Evolutionary conservation across 1,140 invertebrate genomes (phyloP).

Genomic region (Nephila pilipes): DNA sequence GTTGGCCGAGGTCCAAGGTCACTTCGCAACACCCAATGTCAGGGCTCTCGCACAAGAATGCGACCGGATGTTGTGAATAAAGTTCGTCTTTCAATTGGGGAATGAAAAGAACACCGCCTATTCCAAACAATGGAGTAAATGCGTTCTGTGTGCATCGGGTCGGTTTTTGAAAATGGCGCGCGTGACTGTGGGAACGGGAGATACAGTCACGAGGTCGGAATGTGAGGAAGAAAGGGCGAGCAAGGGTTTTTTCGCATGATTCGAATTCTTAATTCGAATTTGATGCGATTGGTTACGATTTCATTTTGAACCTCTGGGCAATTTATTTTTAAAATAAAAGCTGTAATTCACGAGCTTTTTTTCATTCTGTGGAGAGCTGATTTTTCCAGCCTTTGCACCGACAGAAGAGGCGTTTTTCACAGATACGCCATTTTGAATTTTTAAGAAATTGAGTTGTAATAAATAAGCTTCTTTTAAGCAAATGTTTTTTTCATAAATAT

Average conservation of each 20-base stretch:
- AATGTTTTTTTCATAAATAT: too few species aligned
- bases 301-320: too few species aligned
- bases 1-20: conserved; percentile 20
- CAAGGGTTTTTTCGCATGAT: not conserved
- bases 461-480: too few species aligned
- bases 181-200: not conserved
- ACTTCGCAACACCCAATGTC: conserved; percentile 12
- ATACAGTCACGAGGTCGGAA: not conserved
- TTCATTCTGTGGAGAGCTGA: too few species aligned
- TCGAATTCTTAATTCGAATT: not conserved
- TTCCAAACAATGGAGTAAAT: not conserved
- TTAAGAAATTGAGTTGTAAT: too few species aligned
- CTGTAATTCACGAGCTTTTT: too few species aligned
- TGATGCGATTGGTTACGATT: too few species aligned
- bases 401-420: too few species aligned
- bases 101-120: not conserved
- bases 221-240: not conserved
- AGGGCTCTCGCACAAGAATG: conserved; percentile 8
- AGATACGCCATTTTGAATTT: too few species aligned
- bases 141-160: not conserved
- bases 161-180: not conserved
- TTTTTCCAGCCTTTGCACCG: too few species aligned
- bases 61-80: conserved; percentile 22
- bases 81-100: not conserved
- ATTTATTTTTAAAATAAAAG: too few species aligned